These are phyloP conservation scores for Calypte anna DNA, from an alignment of 2,113 vertebrate genomes.

Conservation along the genomic window DNA sequence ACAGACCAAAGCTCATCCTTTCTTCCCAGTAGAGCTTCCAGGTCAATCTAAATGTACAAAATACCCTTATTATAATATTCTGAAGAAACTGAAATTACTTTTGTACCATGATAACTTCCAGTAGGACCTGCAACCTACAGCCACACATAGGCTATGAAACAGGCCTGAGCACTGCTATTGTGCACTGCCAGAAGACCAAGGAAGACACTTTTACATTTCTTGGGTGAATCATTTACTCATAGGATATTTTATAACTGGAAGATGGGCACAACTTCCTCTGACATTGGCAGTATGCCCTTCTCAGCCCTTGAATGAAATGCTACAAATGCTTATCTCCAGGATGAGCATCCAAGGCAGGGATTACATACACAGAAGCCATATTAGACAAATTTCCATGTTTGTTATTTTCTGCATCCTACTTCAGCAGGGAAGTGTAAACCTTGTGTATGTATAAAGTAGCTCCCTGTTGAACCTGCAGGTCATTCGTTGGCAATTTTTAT, in stretches of 20 bases:
- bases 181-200: background rate
- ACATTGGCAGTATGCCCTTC: background rate
- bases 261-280: background rate
- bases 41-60: background rate
- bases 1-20: background rate
- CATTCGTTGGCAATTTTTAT: background rate
- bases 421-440: background rate
- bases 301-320: background rate
- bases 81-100: background rate
- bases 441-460: background rate
- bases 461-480: background rate
- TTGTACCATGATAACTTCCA: background rate
- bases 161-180: rapidly evolving
- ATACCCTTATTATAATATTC: background rate
- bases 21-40: background rate
- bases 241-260: background rate
- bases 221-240: background rate
- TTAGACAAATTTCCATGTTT: background rate
- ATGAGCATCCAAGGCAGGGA: background rate
- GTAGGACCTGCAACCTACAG: background rate
- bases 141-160: background rate
- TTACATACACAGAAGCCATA: background rate
- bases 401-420: background rate
- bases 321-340: background rate
- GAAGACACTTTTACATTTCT: background rate